These are phyloP conservation scores for Cheilosia urbana DNA, from an alignment of 2,888 invertebrate genomes.

Conservation along the genomic window DNA sequence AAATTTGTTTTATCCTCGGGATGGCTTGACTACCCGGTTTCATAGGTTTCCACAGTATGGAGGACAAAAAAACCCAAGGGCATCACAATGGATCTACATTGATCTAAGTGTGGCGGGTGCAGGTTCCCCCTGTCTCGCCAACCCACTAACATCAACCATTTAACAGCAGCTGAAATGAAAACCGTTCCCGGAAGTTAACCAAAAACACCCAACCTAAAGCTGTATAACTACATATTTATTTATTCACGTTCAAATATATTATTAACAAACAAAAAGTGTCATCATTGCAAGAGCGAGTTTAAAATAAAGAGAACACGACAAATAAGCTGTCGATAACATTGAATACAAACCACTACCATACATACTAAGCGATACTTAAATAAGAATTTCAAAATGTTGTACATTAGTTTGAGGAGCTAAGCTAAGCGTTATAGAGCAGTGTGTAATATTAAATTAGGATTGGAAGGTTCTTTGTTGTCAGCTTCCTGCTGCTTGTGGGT, in stretches of 20 bases:
- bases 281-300: slow-evolving; percentile 54
- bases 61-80: no score
- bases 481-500: slow-evolving; percentile 77
- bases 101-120: no score
- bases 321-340: slow-evolving; percentile 25
- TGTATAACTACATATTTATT: slow-evolving; percentile 33
- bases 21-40: no score
- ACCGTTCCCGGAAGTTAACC: not conserved
- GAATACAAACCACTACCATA: slow-evolving; percentile 58
- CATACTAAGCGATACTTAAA: slow-evolving; percentile 49
- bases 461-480: slow-evolving; percentile 80
- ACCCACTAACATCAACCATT: no score
- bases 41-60: no score
- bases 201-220: not conserved
- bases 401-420: slow-evolving; percentile 46
- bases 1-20: no score
- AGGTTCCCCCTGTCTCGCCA: no score
- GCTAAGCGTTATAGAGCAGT: slow-evolving; percentile 3
- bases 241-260: slow-evolving; percentile 29
- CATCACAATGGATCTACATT: no score
- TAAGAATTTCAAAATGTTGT: slow-evolving; percentile 58
- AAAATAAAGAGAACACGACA: slow-evolving; percentile 43
- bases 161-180: no score
- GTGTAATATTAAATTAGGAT: slow-evolving; percentile 78
- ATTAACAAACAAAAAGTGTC: slow-evolving; percentile 14